Conservation (phyloP, 2,113 vertebrate species). For the Pristiophorus japonicus region DNA sequence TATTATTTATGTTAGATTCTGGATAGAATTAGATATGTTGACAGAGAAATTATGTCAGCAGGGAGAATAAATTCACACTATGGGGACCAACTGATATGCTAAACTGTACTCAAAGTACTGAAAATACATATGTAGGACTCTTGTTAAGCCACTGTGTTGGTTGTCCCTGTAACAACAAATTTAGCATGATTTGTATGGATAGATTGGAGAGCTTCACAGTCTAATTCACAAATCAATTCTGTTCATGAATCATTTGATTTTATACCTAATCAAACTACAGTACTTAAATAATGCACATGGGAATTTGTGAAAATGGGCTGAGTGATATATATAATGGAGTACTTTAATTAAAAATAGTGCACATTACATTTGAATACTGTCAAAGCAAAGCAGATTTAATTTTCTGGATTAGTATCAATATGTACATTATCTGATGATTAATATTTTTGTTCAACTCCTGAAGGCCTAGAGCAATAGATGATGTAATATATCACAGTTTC, state of each 20-base stretch:
- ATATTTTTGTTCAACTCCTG: background rate
- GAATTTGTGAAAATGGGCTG: background rate
- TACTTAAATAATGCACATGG: conserved; percentile 8
- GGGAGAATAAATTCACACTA: conserved; percentile 3
- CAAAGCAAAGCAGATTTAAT: background rate
- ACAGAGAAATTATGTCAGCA: background rate
- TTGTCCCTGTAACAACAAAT: conserved; percentile 22
- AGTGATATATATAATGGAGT: conserved; percentile 6
- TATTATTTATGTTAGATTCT: conserved; percentile 9
- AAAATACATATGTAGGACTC: background rate
- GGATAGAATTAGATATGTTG: conserved; percentile 7
- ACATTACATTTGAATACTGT: background rate
- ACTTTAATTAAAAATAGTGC: conserved; percentile 37
- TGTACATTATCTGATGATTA: conserved; percentile 12
- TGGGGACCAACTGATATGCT: background rate
- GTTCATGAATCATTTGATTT: conserved; percentile 32
- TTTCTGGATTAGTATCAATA: conserved; percentile 23
- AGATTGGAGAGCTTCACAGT: conserved; percentile 9
- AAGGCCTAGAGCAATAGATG: background rate
- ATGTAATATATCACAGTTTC: background rate
- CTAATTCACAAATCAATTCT: conserved; percentile 27
- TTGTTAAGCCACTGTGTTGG: conserved; percentile 10
- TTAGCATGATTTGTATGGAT: conserved; percentile 23
- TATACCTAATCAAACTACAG: conserved; percentile 31
- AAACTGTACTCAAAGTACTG: background rate